Percentiles rank a stretch among this genome's conserved stretches.
Evolutionary conservation across 2,888 invertebrate species (phyloP).

Genomic region (Marasmarcha lunaedactyla): DNA sequence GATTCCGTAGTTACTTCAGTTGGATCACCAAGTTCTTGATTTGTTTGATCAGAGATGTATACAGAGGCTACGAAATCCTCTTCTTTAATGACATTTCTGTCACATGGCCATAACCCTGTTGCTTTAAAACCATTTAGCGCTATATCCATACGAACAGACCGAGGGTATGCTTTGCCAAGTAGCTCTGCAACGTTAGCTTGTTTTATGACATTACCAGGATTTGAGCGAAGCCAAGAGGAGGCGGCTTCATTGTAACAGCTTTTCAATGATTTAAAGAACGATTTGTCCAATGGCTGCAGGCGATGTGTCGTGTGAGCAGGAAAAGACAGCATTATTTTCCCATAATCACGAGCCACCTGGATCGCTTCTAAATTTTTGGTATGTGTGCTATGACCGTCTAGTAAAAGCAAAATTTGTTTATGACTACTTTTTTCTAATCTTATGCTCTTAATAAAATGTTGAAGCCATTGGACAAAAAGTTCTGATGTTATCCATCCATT

Average conservation of each 20-base stretch:
- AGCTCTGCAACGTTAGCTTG: conserved; percentile 9
- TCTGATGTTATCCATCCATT: conserved; percentile 17
- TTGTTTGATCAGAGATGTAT: conserved; percentile 4
- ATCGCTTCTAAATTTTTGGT: conserved; percentile 15
- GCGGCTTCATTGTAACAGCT: conserved; percentile 7
- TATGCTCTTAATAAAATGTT: conserved; percentile 9
- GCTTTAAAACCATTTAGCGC: conserved; percentile 7
- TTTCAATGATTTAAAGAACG: conserved; percentile 11
- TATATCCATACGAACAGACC: conserved; percentile 10
- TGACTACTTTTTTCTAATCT: conserved; percentile 7
- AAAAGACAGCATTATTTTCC: conserved; percentile 12
- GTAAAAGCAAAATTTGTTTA: conserved; percentile 11
- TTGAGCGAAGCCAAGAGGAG: conserved; percentile 8
- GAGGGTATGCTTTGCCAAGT: conserved; percentile 8
- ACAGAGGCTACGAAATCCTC: conserved; percentile 6
- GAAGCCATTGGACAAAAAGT: conserved; percentile 18
- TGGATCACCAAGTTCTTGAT: conserved; percentile 2
- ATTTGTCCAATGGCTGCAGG: conserved; percentile 13
- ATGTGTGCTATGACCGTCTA: conserved; percentile 16
- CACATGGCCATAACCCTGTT: conserved; percentile 8
- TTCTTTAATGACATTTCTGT: conserved; percentile 9
- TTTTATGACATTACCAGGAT: conserved; percentile 11
- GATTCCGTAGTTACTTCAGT: conserved; percentile 3
- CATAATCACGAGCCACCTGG: conserved; percentile 11
- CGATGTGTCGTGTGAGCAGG: conserved; percentile 15